Evolutionary conservation across 2,113 vertebrate genomes (phyloP).

Genomic region (Amphiprion percula): DNA sequence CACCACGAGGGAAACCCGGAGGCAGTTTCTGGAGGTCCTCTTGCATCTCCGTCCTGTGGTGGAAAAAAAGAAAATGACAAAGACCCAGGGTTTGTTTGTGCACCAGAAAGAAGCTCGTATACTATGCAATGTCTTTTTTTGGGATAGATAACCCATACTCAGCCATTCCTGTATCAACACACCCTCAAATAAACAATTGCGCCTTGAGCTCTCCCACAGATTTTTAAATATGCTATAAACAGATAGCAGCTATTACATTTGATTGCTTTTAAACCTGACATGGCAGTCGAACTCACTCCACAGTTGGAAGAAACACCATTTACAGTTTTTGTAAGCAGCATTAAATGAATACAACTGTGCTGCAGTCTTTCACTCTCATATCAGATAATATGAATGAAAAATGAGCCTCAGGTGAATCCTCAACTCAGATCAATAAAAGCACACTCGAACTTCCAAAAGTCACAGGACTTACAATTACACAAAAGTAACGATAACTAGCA

Average conservation of each 20-base stretch:
- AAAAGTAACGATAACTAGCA: not conserved
- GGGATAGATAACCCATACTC: not conserved
- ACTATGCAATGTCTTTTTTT: not conserved
- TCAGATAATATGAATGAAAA: not conserved
- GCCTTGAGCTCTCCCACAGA: not conserved
- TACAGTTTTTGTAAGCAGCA: not conserved
- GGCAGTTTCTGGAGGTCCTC: conserved; percentile 96
- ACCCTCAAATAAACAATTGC: not conserved
- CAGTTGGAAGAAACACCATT: not conserved
- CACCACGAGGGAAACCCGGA: conserved; percentile 90
- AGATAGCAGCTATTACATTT: not conserved
- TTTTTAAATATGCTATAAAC: not conserved
- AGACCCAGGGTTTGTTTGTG: not conserved
- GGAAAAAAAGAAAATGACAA: not conserved
- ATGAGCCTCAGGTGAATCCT: too few relatives aligned
- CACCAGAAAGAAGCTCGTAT: not conserved
- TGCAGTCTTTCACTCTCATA: not conserved
- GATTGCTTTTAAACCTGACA: not conserved
- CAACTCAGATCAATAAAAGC: too few relatives aligned
- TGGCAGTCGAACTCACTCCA: not conserved
- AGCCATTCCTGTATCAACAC: not conserved
- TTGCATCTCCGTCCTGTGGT: conserved; percentile 91
- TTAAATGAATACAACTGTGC: not conserved
- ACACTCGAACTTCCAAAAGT: too few relatives aligned
- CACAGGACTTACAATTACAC: too few relatives aligned